Base-by-base conservation (phyloP, 2,113 vertebrate species). In the Motacilla tschutschensis region DNA sequence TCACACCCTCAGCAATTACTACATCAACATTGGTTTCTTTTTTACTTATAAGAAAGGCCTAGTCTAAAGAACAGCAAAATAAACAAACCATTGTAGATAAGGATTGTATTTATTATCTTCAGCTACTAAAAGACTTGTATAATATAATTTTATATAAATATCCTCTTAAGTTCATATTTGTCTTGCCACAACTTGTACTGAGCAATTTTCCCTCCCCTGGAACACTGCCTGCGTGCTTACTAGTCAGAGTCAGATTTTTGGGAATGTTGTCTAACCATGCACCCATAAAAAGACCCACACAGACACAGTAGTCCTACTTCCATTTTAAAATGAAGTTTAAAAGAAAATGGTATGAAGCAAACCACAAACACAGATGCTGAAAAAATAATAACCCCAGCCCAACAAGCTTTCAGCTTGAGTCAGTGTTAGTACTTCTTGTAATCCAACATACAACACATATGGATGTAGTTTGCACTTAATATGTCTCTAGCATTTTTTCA, bases 161-260 rank as follows among this genome's bases (percentile, higher is more conserved):
- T 36, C 35, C 14, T 83, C 59, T n/a, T 20, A n/a, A 38, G 3
- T 65, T 83, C 1, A 1, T 18, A 11, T 72, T 87, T 31, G 13
- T 62, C 55, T 82, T 48, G 25, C 36, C 33, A 22, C 15, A n/a
- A 24, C 26, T 81, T 74, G n/a, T 4, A 21, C 4, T 17, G 16
- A 82, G 33, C 50, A 44, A 26, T 59, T 66, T 80, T 63, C 13
- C 25, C 25, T 78, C 5, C 14, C 6, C 50, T 65, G 35, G 48
- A 43, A 40, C 4, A 6, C 20, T 44, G 38, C 26, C 12, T n/a
- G 9, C 0, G 0, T 50, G 19, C 36, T 77, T 67, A 12, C 17
- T 51, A 66, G 21, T 59, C 48, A 70, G 19, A 29, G 29, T 29
- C 43, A 41, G 35, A 15, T 55, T 90, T 85, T 69, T 19, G 38